phyloP scores from a whole-genome alignment of 2,888 invertebrate genomes.

The Lasioglossum leucozonium region DNA sequence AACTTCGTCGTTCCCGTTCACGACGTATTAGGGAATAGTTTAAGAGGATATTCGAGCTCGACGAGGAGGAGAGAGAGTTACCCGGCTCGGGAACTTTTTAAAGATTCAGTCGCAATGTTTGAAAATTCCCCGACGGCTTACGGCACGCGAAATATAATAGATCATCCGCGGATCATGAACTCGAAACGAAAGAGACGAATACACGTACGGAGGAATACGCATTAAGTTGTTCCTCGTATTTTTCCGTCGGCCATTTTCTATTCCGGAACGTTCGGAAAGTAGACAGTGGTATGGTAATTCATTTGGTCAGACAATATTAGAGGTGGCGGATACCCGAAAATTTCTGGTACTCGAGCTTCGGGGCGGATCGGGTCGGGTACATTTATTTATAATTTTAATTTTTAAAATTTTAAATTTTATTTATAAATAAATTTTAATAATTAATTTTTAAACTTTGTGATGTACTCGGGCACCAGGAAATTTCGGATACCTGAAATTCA shows the following conservation, averaged over 20 bases:
- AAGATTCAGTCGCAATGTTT: not conserved
- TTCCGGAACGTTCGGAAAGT: not conserved
- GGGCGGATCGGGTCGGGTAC: too few relatives aligned
- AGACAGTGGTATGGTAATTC: not conserved
- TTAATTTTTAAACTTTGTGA: too few relatives aligned
- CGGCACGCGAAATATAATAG: constrained; percentile 4
- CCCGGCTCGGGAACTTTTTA: not conserved
- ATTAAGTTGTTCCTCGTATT: not conserved
- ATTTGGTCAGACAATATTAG: not conserved
- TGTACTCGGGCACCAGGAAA: too few relatives aligned
- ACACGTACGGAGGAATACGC: not conserved
- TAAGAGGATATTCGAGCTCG: constrained; percentile 14
- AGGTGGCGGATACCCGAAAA: too few relatives aligned
- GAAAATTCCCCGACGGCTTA: not conserved
- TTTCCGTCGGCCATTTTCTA: not conserved
- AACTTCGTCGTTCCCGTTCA: constrained; percentile 12
- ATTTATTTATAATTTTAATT: too few relatives aligned
- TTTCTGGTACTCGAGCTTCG: too few relatives aligned
- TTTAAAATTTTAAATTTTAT: too few relatives aligned
- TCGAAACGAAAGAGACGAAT: not conserved
- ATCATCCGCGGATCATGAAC: not conserved
- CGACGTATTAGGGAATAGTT: constrained; percentile 32
- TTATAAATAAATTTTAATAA: too few relatives aligned
- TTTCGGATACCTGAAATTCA: too few relatives aligned
- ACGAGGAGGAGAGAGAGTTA: not conserved